Conservation (phyloP, 2,113 vertebrate genomes). For the Myotis yumanensis region DNA sequence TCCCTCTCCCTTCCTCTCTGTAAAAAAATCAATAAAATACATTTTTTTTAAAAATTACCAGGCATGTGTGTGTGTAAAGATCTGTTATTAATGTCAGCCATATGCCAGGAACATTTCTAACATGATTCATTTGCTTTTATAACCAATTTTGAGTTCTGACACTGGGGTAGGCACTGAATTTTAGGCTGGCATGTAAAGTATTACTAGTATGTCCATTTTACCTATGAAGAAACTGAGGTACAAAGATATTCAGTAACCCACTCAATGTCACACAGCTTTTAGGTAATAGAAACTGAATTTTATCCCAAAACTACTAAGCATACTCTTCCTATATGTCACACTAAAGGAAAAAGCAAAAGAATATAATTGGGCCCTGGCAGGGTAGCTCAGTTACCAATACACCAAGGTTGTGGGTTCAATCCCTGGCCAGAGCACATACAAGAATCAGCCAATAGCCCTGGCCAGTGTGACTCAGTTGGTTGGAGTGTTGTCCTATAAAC, state of each 20-base stretch:
- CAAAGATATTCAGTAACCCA: no score
- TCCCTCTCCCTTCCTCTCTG: no score
- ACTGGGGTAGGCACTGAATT: background rate
- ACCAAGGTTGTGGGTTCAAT: no score
- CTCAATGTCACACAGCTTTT: background rate
- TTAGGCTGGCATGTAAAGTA: background rate
- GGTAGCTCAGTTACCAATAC: no score
- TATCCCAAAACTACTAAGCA: background rate
- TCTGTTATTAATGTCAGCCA: background rate
- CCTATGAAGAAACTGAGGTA: no score
- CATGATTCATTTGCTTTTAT: background rate
- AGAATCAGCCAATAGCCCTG: no score
- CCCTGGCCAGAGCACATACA: no score
- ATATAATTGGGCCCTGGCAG: no score
- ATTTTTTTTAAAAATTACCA: background rate
- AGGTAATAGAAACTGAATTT: background rate
- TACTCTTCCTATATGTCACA: background rate
- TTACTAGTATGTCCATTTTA: background rate
- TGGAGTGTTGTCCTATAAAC: no score
- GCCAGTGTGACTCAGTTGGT: no score
- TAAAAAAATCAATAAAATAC: no score
- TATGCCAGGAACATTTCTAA: background rate
- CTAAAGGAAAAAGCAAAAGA: background rate
- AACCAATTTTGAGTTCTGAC: background rate
- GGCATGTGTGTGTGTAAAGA: background rate